Evolutionary conservation across 1,140 invertebrate genomes (phyloP).

Genomic region (Leptinotarsa texana): DNA sequence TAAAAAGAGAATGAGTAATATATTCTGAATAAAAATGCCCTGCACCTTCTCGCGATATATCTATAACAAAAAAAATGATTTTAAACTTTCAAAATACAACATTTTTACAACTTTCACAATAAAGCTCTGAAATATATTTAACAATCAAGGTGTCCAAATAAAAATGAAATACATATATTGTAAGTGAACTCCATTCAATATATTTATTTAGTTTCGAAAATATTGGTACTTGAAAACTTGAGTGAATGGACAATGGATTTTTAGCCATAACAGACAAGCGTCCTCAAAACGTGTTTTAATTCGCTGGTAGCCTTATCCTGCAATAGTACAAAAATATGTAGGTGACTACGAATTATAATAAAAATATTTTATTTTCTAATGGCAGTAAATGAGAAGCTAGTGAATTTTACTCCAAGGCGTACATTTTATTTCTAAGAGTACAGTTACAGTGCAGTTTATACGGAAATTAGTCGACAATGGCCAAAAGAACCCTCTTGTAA

Average conservation of each 20-base stretch:
- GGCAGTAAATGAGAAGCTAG: slow-evolving; percentile 45
- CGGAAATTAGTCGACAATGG: slow-evolving; percentile 69
- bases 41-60: slow-evolving; percentile 25
- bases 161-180: slow-evolving; percentile 16
- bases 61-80: background rate
- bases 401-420: slow-evolving; percentile 33
- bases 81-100: slow-evolving; percentile 11
- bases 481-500: slow-evolving; percentile 85
- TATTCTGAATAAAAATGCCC: slow-evolving; percentile 34
- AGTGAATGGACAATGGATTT: slow-evolving; percentile 33
- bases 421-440: slow-evolving; percentile 35
- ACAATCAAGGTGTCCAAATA: slow-evolving; percentile 43
- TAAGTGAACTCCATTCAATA: slow-evolving; percentile 4
- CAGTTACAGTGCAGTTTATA: slow-evolving; percentile 41
- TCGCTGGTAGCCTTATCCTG: slow-evolving; percentile 51
- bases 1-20: slow-evolving; percentile 31
- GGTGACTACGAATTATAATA: slow-evolving; percentile 21
- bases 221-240: slow-evolving; percentile 26
- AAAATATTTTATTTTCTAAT: slow-evolving; percentile 38
- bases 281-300: slow-evolving; percentile 51
- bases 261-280: slow-evolving; percentile 50
- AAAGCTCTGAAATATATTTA: slow-evolving; percentile 16
- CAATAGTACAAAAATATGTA: slow-evolving; percentile 45
- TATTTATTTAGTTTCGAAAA: slow-evolving; percentile 2
- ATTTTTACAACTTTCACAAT: slow-evolving; percentile 24